Base-by-base conservation (phyloP, 1,140 invertebrate species). In the Tyrophagus putrescentiae region DNA sequence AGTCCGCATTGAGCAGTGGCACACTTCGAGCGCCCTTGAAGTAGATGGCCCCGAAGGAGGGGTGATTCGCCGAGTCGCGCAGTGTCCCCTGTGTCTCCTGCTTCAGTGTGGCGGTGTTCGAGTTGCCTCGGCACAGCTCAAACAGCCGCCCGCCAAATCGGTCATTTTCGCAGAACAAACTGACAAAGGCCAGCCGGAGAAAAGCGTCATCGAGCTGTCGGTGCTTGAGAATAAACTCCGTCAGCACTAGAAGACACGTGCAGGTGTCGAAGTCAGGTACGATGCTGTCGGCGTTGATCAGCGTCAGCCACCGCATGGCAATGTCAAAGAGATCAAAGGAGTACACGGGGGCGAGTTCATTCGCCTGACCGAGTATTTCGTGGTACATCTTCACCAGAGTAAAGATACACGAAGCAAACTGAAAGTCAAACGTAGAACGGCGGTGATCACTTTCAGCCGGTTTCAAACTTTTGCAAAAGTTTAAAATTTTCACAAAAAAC, bases 1-100 rank as follows among this genome's bases (percentile, higher is more conserved):
- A 59, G 23, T 44, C 39, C 5, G 29, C 6, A 31, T 42, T 42
- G 29, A 59, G 36, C 13, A 59, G 18, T 2, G 57, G 36, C 4
- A 59, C 39, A 7, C 9, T 44, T 13, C 29, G 18, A 18, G 29
- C 44, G 29, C 25, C 16, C 50, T 44, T 41, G 29, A 60, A 52
- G 31, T 60, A 59, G 21, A 63, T 41, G 42, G 62, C 48, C 21
- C 62, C 62, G 53, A 29, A 62, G 1, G 62, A 64, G 16, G 62
- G 62, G 5, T 57, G 33, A 50, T 52, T 45, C 32, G 50, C 13
- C 3, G 62, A 45, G 58, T 64, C 62, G 29, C 62, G 31, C 25
- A 18, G 3, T 21, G 1, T 16, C 5, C 62, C 54, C 27, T 21
- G 34, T 6, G 28, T 16, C 16, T 60, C 21, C 25, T 11, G 11